Base-by-base conservation (phyloP, 2,888 invertebrate genomes). In the Eupithecia subfuscata region DNA sequence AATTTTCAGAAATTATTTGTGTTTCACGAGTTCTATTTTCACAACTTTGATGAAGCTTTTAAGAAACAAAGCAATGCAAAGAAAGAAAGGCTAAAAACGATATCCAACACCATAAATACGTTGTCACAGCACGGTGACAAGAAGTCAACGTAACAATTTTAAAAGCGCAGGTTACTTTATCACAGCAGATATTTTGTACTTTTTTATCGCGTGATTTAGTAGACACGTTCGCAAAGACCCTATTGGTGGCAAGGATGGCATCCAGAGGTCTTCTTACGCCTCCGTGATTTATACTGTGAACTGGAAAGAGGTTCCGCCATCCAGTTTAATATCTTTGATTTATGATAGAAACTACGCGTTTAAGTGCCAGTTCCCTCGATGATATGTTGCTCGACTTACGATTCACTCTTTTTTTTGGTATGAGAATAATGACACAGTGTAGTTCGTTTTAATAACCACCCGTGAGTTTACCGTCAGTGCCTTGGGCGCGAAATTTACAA, bases 291-390 rank as follows among this genome's bases (percentile, higher is more conserved):
- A 95, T 93, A 91, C 88, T 93, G 92, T 92, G 93, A 94, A 93
- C 94, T 93, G 89, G 89, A 93, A 94, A 93, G 94, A 95, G 94
- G 94, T 93, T 92, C 94, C 92, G 91, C 92, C 92, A 91, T 92
- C 90, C 91, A 90, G 92, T 94, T 95, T 95, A 95, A 95, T 95
- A 95, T 95, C 90, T 93, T 94, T 95, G 95, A 95, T 95, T 95
- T 95, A 95, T 93, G 94, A 92, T 92, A 92, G 93, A 93, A 92
- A 93, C 93, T 92, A 92, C 91, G 88, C 89, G 90, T 89, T 90
- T 93, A 94, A 93, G 91, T 92, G 91, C 93, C 92, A 92, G 92
- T 90, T 91, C 74, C 89, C 87, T 85, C 89, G 90, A 92, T 94
- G 94, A 94, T 94, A 93, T 94, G 94, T 93, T 86, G 93, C 91